phyloP scores from a whole-genome alignment of 1,140 invertebrate species.

The Drosophila erecta region DNA sequence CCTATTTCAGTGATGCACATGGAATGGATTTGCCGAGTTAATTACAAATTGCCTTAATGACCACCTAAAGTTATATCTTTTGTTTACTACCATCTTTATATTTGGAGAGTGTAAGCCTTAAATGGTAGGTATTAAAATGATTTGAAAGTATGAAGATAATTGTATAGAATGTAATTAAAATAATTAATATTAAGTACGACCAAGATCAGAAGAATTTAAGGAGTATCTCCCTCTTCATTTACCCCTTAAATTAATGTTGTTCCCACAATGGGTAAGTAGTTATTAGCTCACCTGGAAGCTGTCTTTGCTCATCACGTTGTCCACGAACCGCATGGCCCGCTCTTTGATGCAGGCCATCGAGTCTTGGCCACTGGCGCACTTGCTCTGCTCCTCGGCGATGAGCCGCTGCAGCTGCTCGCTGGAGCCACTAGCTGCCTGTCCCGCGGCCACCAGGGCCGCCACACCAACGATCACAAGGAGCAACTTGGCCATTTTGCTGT shows the following conservation, averaged over 20 bases:
- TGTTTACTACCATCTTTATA: too few relatives aligned
- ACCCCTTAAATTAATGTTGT: too few relatives aligned
- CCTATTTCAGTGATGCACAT: conserved; percentile 19
- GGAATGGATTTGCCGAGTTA: too few relatives aligned
- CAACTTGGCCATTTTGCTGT: conserved; percentile 65
- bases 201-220: too few relatives aligned
- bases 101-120: too few relatives aligned
- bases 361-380: conserved; percentile 90
- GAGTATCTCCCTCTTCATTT: too few relatives aligned
- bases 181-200: too few relatives aligned
- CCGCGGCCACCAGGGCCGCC: conserved; percentile 51
- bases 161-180: too few relatives aligned
- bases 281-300: conserved; percentile 88
- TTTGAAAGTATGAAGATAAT: too few relatives aligned
- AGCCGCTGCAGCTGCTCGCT: conserved; percentile 90
- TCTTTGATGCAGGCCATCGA: conserved; percentile 92
- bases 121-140: too few relatives aligned
- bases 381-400: conserved; percentile 89
- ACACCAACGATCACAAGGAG: conserved; percentile 69
- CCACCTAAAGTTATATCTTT: too few relatives aligned
- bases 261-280: neutral
- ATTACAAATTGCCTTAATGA: too few relatives aligned
- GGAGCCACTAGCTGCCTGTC: conserved; percentile 56
- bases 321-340: conserved; percentile 91
- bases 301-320: conserved; percentile 91